Evolutionary conservation across 2,113 vertebrate genomes (phyloP), one percentile per base, ranked within the genome.

Genomic region (Callithrix jacchus): DNA sequence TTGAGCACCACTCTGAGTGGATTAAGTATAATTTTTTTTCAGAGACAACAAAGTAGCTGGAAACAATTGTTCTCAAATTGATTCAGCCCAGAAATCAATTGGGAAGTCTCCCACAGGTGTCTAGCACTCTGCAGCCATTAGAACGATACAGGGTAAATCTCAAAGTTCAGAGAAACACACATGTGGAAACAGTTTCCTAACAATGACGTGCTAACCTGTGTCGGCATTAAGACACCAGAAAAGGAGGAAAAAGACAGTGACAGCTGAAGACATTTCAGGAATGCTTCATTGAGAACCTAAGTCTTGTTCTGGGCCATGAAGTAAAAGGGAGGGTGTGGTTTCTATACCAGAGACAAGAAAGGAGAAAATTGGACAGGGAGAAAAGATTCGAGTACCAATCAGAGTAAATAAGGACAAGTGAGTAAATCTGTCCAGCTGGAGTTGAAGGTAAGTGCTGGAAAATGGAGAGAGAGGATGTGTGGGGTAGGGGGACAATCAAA

Each of bases 51-150:
- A 76, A 54, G 16, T 87, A 58, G 12, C 40, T 89, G 82, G 30
- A 56, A 93, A 89, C 27, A 61, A 83, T 74, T 92, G 30, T 79
- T 97, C 76, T 58, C 30, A 54, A 95, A 73, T 49, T 58, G 27
- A 93, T 97, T 89, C 56, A 84, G 27, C 25, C 37, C 71, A 95
- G 89, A 94, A 87, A 47, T 81, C 18, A 56, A 10, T 37, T 71
- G 40, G 23, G 16, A 92, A 82, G 9, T 2, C 37, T 91, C 54
- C 3, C 14, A 2, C 49, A 74, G 37, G 8, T 80, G 18, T 89
- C 52, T 23, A 70, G 42, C 4, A 91, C 8, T 79, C 84, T 76
- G 40, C 23, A 93, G 20, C 21, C 52, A 8, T 73, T 82, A 89
- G 17, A 71, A 27, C 40, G 49, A 86, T 70, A 70, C 1, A 91